Evolutionary conservation across 2,113 vertebrate species (phyloP).

Genomic region (Lagopus muta): DNA sequence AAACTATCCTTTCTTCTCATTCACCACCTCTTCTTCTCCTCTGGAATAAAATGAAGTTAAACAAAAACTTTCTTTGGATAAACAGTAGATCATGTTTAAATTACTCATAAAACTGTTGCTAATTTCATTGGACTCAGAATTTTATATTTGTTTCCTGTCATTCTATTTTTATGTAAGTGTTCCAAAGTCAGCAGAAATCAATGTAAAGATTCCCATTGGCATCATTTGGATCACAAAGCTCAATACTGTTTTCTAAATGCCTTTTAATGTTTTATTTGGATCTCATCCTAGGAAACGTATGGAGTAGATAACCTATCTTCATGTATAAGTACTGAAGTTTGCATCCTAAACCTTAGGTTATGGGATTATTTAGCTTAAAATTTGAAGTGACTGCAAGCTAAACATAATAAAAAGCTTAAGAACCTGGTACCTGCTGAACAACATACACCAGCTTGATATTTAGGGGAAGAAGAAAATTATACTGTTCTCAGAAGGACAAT

Average conservation of each 20-base stretch:
- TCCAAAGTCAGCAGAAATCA: neutral
- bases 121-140: neutral
- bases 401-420: neutral
- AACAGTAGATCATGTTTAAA: neutral
- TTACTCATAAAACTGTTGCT: neutral
- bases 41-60: neutral
- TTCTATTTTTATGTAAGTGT: neutral
- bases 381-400: neutral
- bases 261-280: neutral
- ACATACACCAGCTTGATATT: neutral
- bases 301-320: neutral
- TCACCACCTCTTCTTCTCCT: neutral
- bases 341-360: neutral
- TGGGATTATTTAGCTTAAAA: neutral
- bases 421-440: neutral
- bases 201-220: neutral
- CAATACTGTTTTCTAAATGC: neutral
- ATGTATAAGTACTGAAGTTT: neutral
- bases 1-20: neutral
- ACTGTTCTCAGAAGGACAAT: neutral
- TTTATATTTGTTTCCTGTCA: slow-evolving; percentile 2
- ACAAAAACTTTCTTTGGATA: neutral
- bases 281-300: neutral
- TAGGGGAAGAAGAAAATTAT: neutral
- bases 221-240: neutral